These are phyloP conservation scores for Dione vanillae DNA, from an alignment of 2,888 invertebrate species.

Conservation along the genomic window DNA sequence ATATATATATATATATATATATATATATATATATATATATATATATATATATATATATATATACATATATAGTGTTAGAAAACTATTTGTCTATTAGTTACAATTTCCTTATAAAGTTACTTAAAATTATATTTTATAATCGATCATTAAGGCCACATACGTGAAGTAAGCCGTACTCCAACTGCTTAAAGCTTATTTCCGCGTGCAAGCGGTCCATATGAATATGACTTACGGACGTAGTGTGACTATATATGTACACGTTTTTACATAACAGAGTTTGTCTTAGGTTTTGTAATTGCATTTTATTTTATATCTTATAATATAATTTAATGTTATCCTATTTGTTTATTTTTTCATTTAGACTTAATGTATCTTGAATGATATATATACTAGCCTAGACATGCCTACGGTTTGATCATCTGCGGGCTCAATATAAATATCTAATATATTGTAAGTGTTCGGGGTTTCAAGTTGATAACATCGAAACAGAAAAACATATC, in stretches of 20 bases:
- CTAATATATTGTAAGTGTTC: too few species aligned
- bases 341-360: not conserved
- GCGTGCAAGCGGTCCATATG: not conserved
- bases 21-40: too few species aligned
- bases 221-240: slow-evolving; percentile 22
- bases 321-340: too few species aligned
- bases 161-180: not conserved
- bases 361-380: too few species aligned
- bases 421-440: too few species aligned
- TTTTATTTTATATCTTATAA: not conserved
- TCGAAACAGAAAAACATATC: too few species aligned
- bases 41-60: too few species aligned
- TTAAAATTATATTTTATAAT: slow-evolving; percentile 8
- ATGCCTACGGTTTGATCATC: too few species aligned
- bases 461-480: too few species aligned
- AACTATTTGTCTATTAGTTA: not conserved
- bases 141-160: slow-evolving; percentile 2
- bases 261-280: slow-evolving; percentile 29
- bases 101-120: not conserved
- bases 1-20: too few species aligned
- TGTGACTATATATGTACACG: slow-evolving; percentile 30
- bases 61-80: too few species aligned
- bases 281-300: slow-evolving; percentile 25
- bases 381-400: too few species aligned
- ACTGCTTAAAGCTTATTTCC: not conserved